Percentiles rank a stretch among this genome's conserved stretches.
Conservation (phyloP, 1,140 invertebrate species). For the Ceratina australensis region DNA sequence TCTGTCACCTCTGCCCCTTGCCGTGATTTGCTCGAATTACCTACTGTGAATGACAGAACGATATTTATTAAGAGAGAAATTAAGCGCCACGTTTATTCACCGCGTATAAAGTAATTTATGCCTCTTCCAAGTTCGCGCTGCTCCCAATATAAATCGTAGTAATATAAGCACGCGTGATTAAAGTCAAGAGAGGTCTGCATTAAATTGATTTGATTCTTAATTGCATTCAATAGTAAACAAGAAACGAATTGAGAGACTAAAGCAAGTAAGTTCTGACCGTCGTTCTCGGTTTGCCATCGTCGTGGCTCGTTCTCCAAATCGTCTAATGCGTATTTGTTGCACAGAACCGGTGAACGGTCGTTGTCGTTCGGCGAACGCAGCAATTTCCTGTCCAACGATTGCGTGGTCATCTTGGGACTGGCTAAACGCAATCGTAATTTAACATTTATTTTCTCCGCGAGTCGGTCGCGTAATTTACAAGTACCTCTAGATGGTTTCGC, state of each 20-base stretch:
- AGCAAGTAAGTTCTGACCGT: too few species aligned
- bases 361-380: slow-evolving; percentile 64
- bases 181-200: too few species aligned
- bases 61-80: neutral
- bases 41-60: slow-evolving; percentile 9
- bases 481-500: slow-evolving; percentile 64
- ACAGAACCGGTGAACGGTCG: slow-evolving; percentile 83
- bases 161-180: too few species aligned
- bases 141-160: too few species aligned
- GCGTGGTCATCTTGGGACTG: slow-evolving; percentile 65
- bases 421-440: slow-evolving; percentile 45
- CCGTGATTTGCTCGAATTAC: slow-evolving; percentile 17
- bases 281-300: slow-evolving; percentile 51
- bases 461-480: neutral
- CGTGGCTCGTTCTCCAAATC: slow-evolving; percentile 76
- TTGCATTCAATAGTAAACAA: too few species aligned
- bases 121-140: too few species aligned
- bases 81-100: neutral
- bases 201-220: too few species aligned
- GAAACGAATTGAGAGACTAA: too few species aligned
- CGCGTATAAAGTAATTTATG: neutral
- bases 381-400: slow-evolving; percentile 78
- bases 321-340: slow-evolving; percentile 86
- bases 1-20: neutral
- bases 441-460: neutral